Base-by-base conservation (phyloP, 2,797 vertebrate genomes). In the Chelonia mydas region DNA sequence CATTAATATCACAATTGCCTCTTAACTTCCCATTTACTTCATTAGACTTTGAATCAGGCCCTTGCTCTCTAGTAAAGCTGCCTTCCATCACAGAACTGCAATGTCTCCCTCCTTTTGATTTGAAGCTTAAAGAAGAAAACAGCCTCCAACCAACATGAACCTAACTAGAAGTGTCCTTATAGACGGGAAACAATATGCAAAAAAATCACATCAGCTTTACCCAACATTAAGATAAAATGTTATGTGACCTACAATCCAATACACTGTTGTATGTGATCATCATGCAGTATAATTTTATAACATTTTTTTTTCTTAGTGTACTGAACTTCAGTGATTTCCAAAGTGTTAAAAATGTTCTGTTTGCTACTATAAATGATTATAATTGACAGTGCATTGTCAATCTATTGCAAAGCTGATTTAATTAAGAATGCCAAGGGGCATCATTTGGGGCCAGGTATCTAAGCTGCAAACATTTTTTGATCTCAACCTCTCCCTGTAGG, bases 371-470 rank as follows among this genome's bases (percentile, higher is more conserved):
- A 99, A 99, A 99, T 99, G 95, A 99, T 98, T 98, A 98, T 99
- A 99, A 99, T 99, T 99, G 99, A 99, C 99, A 98, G 98, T 98
- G 98, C 98, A 98, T 98, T 97, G 98, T 98, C 98, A 98, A 98
- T 98, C 98, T 98, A 97, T 97, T 97, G 98, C 98, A 94, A 96
- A 97, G 98, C 98, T 98, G 99, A 99, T 99, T 99, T 99, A 99
- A 99, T 99, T 99, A 99, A 97, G 97, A 98, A 97, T 98, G 99
- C 99, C 99, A 99, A 98, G 98, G 99, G 99, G 98, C 99, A 98
- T 99, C 99, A 99, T 99, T 98, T 97, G 98, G 98, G 99, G 99
- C 99, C 99, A 99, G 99, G 98, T 98, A 98, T 98, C 97, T 92
- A 97, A 97, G 97, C 97, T 95, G 98, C 98, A 98, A 92, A 95